Percentiles rank a stretch among this genome's conserved stretches.
Conservation (phyloP, 2,888 invertebrate species). For the Ashinkailepas kermadecensis region DNA sequence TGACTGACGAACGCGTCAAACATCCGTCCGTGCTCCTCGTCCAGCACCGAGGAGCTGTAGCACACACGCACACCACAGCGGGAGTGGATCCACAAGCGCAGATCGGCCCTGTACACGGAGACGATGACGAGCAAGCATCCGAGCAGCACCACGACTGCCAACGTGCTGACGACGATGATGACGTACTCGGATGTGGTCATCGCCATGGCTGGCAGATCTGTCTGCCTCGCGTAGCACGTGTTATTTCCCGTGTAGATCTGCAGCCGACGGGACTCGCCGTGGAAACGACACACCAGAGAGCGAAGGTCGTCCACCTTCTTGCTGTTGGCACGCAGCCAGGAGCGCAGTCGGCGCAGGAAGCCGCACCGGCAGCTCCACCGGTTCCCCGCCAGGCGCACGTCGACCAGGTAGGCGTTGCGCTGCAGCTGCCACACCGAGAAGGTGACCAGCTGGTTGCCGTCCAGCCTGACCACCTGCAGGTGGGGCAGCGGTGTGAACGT, state of each 20-base stretch:
- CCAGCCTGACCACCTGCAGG: slow-evolving; percentile 57
- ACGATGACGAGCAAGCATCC: slow-evolving; percentile 57
- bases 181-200: slow-evolving; percentile 62
- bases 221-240: slow-evolving; percentile 39
- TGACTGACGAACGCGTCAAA: slow-evolving; percentile 89
- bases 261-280: background rate
- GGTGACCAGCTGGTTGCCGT: slow-evolving; percentile 61
- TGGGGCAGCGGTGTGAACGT: slow-evolving; percentile 61
- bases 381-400: slow-evolving; percentile 60
- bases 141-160: slow-evolving; percentile 60
- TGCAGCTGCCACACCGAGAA: slow-evolving; percentile 63
- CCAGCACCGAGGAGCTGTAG: slow-evolving; percentile 60
- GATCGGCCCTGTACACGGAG: slow-evolving; percentile 69
- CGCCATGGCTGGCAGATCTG: slow-evolving; percentile 36
- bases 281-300: slow-evolving; percentile 49
- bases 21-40: slow-evolving; percentile 61
- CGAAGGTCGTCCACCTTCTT: slow-evolving; percentile 59
- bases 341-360: slow-evolving; percentile 74
- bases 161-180: slow-evolving; percentile 60
- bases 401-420: slow-evolving; percentile 55
- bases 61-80: slow-evolving; percentile 71
- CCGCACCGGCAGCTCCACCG: slow-evolving; percentile 86
- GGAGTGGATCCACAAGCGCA: slow-evolving; percentile 73
- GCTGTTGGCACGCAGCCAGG: slow-evolving; percentile 62
- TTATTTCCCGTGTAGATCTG: slow-evolving; percentile 44